These are phyloP conservation scores for Acanthopagrus latus DNA, from an alignment of 2,797 vertebrate genomes.

Conservation along the genomic window DNA sequence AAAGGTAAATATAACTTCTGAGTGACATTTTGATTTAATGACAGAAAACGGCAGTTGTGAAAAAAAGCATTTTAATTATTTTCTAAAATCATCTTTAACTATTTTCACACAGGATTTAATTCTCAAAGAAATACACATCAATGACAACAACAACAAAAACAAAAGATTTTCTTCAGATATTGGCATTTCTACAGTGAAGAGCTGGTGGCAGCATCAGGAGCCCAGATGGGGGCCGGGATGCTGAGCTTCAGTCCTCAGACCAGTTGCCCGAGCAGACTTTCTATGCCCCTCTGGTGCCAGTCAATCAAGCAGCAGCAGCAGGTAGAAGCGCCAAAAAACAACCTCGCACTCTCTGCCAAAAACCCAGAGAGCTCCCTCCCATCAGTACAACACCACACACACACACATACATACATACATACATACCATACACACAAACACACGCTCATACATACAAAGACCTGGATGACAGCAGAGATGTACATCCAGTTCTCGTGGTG, in stretches of 20 bases:
- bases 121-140: constrained; percentile 81
- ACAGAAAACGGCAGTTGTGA: constrained; percentile 72
- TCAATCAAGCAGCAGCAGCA: constrained; percentile 79
- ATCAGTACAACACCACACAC: constrained; percentile 37
- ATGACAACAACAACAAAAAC: constrained; percentile 36
- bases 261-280: constrained; percentile 49
- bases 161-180: constrained; percentile 85
- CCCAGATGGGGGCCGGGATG: constrained; percentile 60
- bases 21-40: constrained; percentile 54
- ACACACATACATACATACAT: not conserved
- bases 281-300: constrained; percentile 64
- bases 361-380: constrained; percentile 49
- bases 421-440: not conserved
- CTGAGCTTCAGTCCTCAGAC: constrained; percentile 65
- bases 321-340: constrained; percentile 67
- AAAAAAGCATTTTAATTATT: constrained; percentile 83
- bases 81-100: constrained; percentile 85
- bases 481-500: constrained; percentile 65
- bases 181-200: constrained; percentile 98
- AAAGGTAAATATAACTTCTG: constrained; percentile 6
- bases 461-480: constrained; percentile 50
- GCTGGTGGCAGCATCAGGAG: constrained; percentile 93
- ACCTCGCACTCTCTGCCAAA: constrained; percentile 45
- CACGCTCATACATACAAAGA: not conserved
- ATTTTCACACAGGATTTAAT: constrained; percentile 84